phyloP scores from a whole-genome alignment of 2,113 vertebrate species.

The Dicerorhinus sumatrensis region DNA sequence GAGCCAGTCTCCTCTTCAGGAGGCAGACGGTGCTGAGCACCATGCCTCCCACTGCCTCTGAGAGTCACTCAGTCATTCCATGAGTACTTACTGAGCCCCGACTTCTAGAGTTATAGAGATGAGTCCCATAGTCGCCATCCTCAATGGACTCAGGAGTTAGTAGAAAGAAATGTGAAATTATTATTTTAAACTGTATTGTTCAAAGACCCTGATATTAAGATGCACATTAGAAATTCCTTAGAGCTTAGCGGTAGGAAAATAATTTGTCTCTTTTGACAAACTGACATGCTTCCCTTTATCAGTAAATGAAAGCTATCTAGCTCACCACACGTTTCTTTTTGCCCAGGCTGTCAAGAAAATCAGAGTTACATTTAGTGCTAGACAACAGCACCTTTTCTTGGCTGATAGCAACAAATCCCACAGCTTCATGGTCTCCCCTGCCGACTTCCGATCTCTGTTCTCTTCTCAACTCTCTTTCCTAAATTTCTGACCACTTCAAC shows the following conservation, averaged over 20 bases:
- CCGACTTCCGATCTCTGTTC: background rate
- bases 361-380: conserved; percentile 17
- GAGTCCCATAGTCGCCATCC: background rate
- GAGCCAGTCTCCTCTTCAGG: background rate
- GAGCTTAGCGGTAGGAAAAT: background rate
- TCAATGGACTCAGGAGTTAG: background rate
- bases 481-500: background rate
- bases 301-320: conserved; percentile 22
- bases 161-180: conserved; percentile 9
- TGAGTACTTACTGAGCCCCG: background rate
- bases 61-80: background rate
- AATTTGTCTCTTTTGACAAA: conserved; percentile 51
- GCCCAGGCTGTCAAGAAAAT: conserved; percentile 9
- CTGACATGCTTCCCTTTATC: conserved; percentile 23
- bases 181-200: conserved; percentile 14
- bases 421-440: background rate
- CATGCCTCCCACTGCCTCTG: background rate
- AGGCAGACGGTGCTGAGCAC: background rate
- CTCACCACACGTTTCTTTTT: background rate
- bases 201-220: background rate
- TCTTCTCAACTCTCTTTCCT: background rate
- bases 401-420: background rate
- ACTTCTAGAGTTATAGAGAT: background rate
- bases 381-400: background rate
- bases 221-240: conserved; percentile 1